Base-by-base conservation (phyloP, 2,888 invertebrate species). In the Troilus luridus region DNA sequence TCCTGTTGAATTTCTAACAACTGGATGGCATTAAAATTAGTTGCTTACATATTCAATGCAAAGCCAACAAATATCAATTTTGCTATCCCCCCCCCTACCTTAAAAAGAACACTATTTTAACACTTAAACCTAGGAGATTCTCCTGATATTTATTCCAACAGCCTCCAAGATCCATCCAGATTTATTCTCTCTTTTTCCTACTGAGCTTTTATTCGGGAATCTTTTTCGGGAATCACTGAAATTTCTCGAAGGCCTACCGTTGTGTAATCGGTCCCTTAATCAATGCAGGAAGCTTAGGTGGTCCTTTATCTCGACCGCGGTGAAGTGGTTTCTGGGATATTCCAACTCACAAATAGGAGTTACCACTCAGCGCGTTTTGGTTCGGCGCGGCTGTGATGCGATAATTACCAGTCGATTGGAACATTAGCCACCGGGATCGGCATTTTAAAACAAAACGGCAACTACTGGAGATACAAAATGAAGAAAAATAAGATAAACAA, bases 311-410 rank as follows among this genome's bases (percentile, higher is more conserved):
- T 85, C 54, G 21, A 8, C 56, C 85, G 85, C 56, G 85, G n/a
- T 85, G 27, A 85, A 85, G 85, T 85, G 85, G 85, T 85, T 85
- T 85, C 56, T 85, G 85, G 85, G 85, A 56, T 85, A 85, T 85
- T 85, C 14, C 56, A 85, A 85, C 56, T 81, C 81, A 81, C 81
- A 81, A 81, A 81, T 81, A 9, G 81, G 54, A 54, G 81, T 54
- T 58, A 85, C 85, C 85, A 85, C 85, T 85, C 85, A 85, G 85
- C 56, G 19, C 56, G 11, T 72, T 72, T 72, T 27, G 72, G 24
- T 27, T 72, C 24, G 72, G 72, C 27, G 14, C 17, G 27, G 72
- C 41, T 41, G 72, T 77, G 27, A 41, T 7, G 7, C 27, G 14
- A 17, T 77, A 77, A 77, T 77, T 77, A 77, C 27, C 67, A 77